Percentiles rank a stretch among this genome's conserved stretches.
Evolutionary conservation across 2,888 invertebrate species (phyloP).

Genomic region (Blomia tropicalis): DNA sequence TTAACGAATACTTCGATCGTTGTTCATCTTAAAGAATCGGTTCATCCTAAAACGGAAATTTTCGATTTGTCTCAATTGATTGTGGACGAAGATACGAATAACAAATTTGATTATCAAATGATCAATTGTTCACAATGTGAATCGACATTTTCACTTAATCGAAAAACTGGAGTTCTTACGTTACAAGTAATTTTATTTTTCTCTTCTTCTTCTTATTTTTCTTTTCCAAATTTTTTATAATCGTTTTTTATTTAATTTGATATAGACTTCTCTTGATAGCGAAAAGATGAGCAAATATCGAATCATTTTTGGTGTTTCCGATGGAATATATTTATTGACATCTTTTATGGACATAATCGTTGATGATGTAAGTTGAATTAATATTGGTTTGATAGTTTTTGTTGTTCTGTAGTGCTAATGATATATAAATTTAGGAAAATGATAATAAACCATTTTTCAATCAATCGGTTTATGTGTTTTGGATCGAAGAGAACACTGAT

Average conservation of each 20-base stretch:
- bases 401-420: background rate
- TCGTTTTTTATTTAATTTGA: background rate
- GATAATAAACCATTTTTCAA: slow-evolving; percentile 78
- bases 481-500: slow-evolving; percentile 70
- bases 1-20: slow-evolving; percentile 17
- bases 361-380: slow-evolving; percentile 36
- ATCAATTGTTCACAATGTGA: slow-evolving; percentile 24
- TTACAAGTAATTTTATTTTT: slow-evolving; percentile 17
- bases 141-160: slow-evolving; percentile 7
- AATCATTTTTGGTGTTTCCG: slow-evolving; percentile 21
- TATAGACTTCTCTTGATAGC: slow-evolving; percentile 14
- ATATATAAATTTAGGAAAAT: slow-evolving; percentile 57
- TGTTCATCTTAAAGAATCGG: slow-evolving; percentile 16
- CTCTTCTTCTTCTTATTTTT: background rate
- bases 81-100: slow-evolving; percentile 19
- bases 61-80: slow-evolving; percentile 22
- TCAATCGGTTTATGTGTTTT: slow-evolving; percentile 72
- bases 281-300: slow-evolving; percentile 14
- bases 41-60: slow-evolving; percentile 1
- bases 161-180: slow-evolving; percentile 18
- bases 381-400: slow-evolving; percentile 36
- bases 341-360: slow-evolving; percentile 12
- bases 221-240: background rate
- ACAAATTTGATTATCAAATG: slow-evolving; percentile 22
- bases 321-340: slow-evolving; percentile 20